Evolutionary conservation across 2,888 invertebrate species (phyloP).

Genomic region (Trachelus tabidus): DNA sequence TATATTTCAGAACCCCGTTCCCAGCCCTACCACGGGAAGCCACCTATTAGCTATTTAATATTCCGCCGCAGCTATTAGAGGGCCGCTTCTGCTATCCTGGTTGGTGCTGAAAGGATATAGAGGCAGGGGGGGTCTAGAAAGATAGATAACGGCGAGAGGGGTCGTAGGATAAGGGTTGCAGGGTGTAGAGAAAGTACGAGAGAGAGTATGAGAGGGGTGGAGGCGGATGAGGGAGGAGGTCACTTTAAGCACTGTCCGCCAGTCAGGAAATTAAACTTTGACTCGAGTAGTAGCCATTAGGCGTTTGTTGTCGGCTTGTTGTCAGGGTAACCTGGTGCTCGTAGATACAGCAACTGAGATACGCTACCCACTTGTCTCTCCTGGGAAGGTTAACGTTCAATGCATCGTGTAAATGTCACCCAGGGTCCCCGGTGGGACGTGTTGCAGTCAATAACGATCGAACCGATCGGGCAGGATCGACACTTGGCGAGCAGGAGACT

Average conservation of each 20-base stretch:
- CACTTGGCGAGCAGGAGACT: slow-evolving; percentile 25
- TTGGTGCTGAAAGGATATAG: slow-evolving; percentile 8
- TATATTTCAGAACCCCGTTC: neutral
- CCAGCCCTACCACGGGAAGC: neutral
- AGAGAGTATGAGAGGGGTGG: slow-evolving; percentile 10
- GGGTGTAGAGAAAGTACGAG: slow-evolving; percentile 19
- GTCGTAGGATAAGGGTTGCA: slow-evolving; percentile 1
- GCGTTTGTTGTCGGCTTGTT: slow-evolving; percentile 61
- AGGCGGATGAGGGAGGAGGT: slow-evolving; percentile 29
- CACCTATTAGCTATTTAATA: slow-evolving; percentile 27
- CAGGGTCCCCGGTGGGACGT: slow-evolving; percentile 36
- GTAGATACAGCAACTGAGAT: slow-evolving; percentile 62
- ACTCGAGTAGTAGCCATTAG: slow-evolving; percentile 58
- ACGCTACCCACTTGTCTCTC: slow-evolving; percentile 46
- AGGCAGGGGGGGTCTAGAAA: neutral
- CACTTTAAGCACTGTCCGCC: slow-evolving; percentile 54
- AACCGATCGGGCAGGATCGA: neutral
- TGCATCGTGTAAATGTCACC: slow-evolving; percentile 55
- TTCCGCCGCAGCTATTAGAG: slow-evolving; percentile 24
- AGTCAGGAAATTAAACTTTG: slow-evolving; percentile 63
- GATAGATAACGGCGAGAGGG: neutral
- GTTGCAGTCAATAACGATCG: slow-evolving; percentile 45
- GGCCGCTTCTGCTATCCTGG: slow-evolving; percentile 16
- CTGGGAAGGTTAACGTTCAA: slow-evolving; percentile 44
- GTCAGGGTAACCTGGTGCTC: slow-evolving; percentile 56